Percentiles rank a stretch among this genome's conserved stretches.
phyloP scores from a whole-genome alignment of 2,888 invertebrate genomes.

The Chalcis sispes region DNA sequence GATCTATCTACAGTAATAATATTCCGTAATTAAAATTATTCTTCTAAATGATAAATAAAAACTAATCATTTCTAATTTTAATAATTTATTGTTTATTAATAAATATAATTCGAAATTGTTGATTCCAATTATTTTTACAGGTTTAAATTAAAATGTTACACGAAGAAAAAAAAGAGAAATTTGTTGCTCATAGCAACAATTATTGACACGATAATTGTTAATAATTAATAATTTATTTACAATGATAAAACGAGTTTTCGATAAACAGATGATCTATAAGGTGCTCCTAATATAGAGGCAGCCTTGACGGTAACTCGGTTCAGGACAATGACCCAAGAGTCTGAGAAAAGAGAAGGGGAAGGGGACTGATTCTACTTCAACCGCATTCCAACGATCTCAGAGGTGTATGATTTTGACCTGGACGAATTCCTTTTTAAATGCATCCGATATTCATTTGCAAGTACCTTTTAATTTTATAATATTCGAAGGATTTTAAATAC shows the following conservation, averaged over 20 bases:
- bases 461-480: background rate
- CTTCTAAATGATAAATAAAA: too few species aligned
- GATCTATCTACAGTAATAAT: too few species aligned
- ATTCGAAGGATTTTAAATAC: background rate
- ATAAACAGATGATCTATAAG: slow-evolving; percentile 38
- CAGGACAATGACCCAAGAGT: slow-evolving; percentile 62
- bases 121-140: too few species aligned
- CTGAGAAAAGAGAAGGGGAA: slow-evolving; percentile 56
- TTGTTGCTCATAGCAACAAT: too few species aligned
- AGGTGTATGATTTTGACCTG: slow-evolving; percentile 61
- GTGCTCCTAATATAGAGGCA: slow-evolving; percentile 57
- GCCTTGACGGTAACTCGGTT: slow-evolving; percentile 61
- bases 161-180: too few species aligned
- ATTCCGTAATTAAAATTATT: too few species aligned
- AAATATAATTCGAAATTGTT: too few species aligned
- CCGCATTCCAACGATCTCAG: slow-evolving; percentile 64
- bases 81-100: too few species aligned
- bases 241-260: slow-evolving; percentile 5
- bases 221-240: background rate
- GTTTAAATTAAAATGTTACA: too few species aligned
- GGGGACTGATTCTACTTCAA: slow-evolving; percentile 64
- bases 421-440: slow-evolving; percentile 54
- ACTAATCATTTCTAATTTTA: too few species aligned
- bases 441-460: slow-evolving; percentile 29
- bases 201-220: background rate